phyloP scores from a whole-genome alignment of 1,140 invertebrate species.

The Lepeophtheirus salmonis region DNA sequence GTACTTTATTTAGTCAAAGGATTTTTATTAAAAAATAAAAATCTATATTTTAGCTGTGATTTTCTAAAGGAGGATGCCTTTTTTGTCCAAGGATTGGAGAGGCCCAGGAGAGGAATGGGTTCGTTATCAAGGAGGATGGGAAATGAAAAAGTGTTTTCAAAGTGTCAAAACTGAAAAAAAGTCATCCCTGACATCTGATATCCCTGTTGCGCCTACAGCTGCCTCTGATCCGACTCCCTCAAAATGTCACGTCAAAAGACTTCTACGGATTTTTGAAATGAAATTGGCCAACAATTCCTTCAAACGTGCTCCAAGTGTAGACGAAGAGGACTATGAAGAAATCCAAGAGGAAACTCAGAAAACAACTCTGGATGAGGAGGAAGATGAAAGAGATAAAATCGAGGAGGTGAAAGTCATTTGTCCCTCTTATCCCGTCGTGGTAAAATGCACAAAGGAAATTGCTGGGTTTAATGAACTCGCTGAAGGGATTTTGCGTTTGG shows the following conservation, averaged over 20 bases:
- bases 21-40: too few relatives aligned
- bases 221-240: not conserved
- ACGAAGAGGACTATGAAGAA: not conserved
- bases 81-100: slow-evolving; percentile 11
- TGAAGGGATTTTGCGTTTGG: slow-evolving; percentile 4
- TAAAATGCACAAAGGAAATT: slow-evolving; percentile 13
- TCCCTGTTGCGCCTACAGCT: not conserved
- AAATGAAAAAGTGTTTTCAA: slow-evolving; percentile 3
- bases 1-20: too few relatives aligned
- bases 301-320: not conserved
- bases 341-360: not conserved
- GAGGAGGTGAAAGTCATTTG: not conserved
- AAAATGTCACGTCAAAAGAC: not conserved
- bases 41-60: too few relatives aligned
- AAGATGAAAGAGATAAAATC: not conserved
- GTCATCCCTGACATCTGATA: too few relatives aligned
- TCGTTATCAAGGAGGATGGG: slow-evolving; percentile 6
- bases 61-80: slow-evolving; percentile 8
- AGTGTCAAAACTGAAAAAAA: not conserved
- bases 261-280: not conserved
- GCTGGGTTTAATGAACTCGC: slow-evolving; percentile 9
- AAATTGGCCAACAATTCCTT: not conserved
- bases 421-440: not conserved
- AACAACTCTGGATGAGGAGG: not conserved
- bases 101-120: slow-evolving; percentile 11